Conservation (phyloP, 1,140 invertebrate genomes). For the Solenopsis fugax region DNA sequence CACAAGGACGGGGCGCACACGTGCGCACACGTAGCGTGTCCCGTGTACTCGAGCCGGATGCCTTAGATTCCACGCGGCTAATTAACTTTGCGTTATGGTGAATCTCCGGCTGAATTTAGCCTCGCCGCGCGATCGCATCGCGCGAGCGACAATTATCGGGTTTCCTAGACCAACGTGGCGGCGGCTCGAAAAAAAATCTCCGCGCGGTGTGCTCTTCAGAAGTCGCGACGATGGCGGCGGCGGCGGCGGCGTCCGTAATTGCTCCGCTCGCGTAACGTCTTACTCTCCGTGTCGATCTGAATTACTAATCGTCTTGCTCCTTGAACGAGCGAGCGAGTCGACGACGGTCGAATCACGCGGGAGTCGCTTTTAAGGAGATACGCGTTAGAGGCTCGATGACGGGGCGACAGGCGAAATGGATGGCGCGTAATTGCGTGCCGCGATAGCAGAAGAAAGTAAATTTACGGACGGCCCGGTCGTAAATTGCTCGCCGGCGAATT, state of each 20-base stretch:
- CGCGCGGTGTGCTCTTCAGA: conserved; percentile 51
- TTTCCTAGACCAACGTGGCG: conserved; percentile 57
- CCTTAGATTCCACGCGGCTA: conserved; percentile 83
- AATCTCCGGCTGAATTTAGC: conserved; percentile 81
- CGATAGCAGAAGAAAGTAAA: conserved; percentile 63
- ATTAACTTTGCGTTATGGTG: conserved; percentile 84
- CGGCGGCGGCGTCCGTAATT: conserved; percentile 67
- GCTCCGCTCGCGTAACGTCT: conserved; percentile 73
- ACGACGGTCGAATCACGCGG: conserved; percentile 50
- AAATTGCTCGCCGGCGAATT: conserved; percentile 59
- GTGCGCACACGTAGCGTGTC: background rate
- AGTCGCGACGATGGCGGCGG: conserved; percentile 43
- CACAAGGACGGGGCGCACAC: conserved; percentile 68
- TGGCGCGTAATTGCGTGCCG: conserved; percentile 62
- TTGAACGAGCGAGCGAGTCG: conserved; percentile 23
- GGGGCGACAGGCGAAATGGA: conserved; percentile 60
- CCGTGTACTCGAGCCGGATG: conserved; percentile 53
- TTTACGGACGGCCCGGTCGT: conserved; percentile 55
- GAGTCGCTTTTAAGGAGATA: conserved; percentile 60
- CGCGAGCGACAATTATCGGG: conserved; percentile 49
- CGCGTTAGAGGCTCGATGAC: conserved; percentile 62
- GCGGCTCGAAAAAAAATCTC: conserved; percentile 42
- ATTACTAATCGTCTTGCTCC: conserved; percentile 71
- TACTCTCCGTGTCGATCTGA: conserved; percentile 74
- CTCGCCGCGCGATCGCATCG: background rate